A percentile compares a stretch with the other conserved stretches of the same genome.
Conservation (phyloP, 2,113 vertebrate species). For the Acanthisitta chloris region DNA sequence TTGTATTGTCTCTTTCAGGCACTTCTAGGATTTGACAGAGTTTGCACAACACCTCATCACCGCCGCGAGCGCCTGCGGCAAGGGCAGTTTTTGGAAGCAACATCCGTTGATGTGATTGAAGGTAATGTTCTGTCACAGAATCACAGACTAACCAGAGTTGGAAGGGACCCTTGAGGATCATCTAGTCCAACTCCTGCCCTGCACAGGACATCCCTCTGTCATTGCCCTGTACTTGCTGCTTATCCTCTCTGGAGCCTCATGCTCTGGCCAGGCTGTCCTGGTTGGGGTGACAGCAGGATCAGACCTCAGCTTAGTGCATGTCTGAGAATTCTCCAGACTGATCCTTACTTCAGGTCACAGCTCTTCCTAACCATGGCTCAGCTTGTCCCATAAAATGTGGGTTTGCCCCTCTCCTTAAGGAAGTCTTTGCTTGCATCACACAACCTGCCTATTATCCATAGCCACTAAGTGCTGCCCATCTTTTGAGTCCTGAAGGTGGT, state of each 20-base stretch:
- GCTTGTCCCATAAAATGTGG: background rate
- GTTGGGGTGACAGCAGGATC: background rate
- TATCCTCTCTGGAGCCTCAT: background rate
- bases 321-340: background rate
- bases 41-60: background rate
- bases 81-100: background rate
- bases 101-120: conserved; percentile 53
- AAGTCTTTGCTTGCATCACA: background rate
- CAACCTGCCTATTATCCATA: background rate
- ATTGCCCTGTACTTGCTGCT: background rate
- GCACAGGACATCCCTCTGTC: no score
- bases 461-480: background rate
- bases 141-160: no score
- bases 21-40: background rate
- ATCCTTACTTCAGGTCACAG: background rate
- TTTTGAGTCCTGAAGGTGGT: background rate
- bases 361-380: background rate
- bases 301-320: background rate
- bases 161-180: no score
- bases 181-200: no score
- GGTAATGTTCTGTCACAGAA: conserved; percentile 20
- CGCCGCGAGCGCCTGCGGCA: background rate
- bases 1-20: conserved; percentile 22
- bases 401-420: background rate
- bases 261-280: background rate